phyloP scores from a whole-genome alignment of 2,888 invertebrate species.

The Microdon myrmicae region DNA sequence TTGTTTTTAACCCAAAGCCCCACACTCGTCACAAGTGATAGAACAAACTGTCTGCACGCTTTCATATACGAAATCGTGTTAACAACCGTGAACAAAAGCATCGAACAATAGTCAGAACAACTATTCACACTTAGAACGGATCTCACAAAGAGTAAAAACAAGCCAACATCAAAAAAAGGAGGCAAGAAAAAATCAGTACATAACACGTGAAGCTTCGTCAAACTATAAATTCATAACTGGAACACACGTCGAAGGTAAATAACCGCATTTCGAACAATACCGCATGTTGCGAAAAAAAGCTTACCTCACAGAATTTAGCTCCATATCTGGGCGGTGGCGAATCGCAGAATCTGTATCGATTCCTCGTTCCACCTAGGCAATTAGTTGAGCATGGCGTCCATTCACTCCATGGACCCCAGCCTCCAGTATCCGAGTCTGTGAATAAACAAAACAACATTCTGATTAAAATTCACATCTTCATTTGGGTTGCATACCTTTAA shows the following conservation, averaged over 20 bases:
- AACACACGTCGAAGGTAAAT: conserved; percentile 7
- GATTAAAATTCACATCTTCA: conserved; percentile 38
- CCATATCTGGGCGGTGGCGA: conserved; percentile 88
- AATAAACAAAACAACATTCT: conserved; percentile 35
- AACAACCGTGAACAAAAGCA: too few relatives aligned
- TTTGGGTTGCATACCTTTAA: conserved; percentile 72
- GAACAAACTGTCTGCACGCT: too few relatives aligned
- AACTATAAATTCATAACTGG: conserved; percentile 24
- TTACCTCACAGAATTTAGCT: conserved; percentile 87
- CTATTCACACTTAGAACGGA: too few relatives aligned
- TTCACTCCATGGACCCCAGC: conserved; percentile 83
- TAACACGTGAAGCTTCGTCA: too few relatives aligned
- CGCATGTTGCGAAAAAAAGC: conserved; percentile 27
- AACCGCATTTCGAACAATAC: conserved; percentile 3
- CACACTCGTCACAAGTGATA: too few relatives aligned
- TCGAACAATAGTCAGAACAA: too few relatives aligned
- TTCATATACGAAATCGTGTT: too few relatives aligned
- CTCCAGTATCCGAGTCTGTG: conserved; percentile 79
- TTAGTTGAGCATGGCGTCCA: conserved; percentile 88
- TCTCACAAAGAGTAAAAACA: too few relatives aligned
- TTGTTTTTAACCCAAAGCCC: too few relatives aligned
- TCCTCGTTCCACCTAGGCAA: conserved; percentile 80
- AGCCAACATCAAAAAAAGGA: too few relatives aligned
- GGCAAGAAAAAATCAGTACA: too few relatives aligned
- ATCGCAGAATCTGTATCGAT: conserved; percentile 87